These are phyloP conservation scores for Metaphire vulgaris DNA, from an alignment of 1,140 invertebrate genomes.

Conservation along the genomic window DNA sequence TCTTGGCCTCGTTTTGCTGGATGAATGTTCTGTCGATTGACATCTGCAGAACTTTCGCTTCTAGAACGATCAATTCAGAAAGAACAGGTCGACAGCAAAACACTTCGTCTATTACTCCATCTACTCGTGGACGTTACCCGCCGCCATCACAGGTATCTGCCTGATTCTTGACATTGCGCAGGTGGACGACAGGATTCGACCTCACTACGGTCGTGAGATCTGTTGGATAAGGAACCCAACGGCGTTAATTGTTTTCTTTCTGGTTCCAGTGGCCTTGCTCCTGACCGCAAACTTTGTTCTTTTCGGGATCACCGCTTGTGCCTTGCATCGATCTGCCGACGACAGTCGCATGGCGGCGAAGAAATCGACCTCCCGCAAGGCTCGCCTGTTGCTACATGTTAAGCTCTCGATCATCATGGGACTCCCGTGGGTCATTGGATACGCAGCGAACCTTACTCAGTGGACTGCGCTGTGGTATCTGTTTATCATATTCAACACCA, in stretches of 20 bases:
- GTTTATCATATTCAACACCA: slow-evolving; percentile 36
- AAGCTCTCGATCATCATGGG: slow-evolving; percentile 50
- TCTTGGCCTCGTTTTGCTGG: slow-evolving; percentile 58
- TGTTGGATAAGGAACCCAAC: slow-evolving; percentile 33
- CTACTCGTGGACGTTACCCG: slow-evolving; percentile 55
- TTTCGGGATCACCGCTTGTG: slow-evolving; percentile 43
- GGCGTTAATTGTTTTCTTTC: slow-evolving; percentile 43
- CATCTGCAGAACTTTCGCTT: slow-evolving; percentile 59
- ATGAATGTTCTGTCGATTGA: slow-evolving; percentile 58
- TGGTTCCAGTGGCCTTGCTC: slow-evolving; percentile 40
- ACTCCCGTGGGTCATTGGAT: slow-evolving; percentile 46
- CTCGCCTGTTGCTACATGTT: slow-evolving; percentile 53
- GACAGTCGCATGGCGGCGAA: slow-evolving; percentile 9
- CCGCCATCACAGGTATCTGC: slow-evolving; percentile 50
- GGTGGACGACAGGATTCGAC: neutral
- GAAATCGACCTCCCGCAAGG: slow-evolving; percentile 15
- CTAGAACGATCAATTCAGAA: slow-evolving; percentile 30
- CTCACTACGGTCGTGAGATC: neutral
- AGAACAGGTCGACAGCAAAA: slow-evolving; percentile 27
- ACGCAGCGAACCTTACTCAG: slow-evolving; percentile 34
- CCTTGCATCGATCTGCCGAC: slow-evolving; percentile 48
- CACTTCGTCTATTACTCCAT: slow-evolving; percentile 55
- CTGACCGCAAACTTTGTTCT: slow-evolving; percentile 41
- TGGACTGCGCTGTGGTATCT: slow-evolving; percentile 32
- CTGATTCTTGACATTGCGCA: slow-evolving; percentile 50